Evolutionary conservation across 2,797 vertebrate species (phyloP).

Genomic region (Esox masquinongy): DNA sequence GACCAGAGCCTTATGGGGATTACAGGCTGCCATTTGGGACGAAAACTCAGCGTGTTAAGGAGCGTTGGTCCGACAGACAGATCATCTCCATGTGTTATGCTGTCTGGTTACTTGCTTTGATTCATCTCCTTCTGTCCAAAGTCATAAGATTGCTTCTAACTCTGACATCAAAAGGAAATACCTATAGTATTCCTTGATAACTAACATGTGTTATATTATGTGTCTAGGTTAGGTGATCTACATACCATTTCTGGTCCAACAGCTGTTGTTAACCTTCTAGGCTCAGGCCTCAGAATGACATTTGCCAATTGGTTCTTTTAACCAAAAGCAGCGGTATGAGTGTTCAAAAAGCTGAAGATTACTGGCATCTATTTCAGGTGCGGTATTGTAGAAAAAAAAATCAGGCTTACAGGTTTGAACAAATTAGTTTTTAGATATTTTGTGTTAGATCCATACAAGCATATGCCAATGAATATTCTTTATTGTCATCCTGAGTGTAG

Average conservation of each 20-base stretch:
- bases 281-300: slow-evolving; percentile 10
- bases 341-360: neutral
- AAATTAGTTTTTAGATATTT: slow-evolving; percentile 59
- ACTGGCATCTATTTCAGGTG: slow-evolving; percentile 12
- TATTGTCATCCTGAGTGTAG: slow-evolving; percentile 51
- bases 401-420: slow-evolving; percentile 46
- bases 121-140: slow-evolving; percentile 58
- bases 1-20: neutral
- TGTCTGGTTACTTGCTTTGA: slow-evolving; percentile 70
- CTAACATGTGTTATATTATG: neutral
- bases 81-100: slow-evolving; percentile 55
- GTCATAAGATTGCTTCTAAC: slow-evolving; percentile 41
- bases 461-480: slow-evolving; percentile 65
- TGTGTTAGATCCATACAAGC: slow-evolving; percentile 52
- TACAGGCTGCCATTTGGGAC: neutral
- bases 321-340: slow-evolving; percentile 1
- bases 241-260: neutral
- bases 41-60: slow-evolving; percentile 3
- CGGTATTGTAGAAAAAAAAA: slow-evolving; percentile 22
- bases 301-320: slow-evolving; percentile 35
- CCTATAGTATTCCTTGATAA: neutral
- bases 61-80: slow-evolving; percentile 39
- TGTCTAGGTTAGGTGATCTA: neutral
- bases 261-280: slow-evolving; percentile 6
- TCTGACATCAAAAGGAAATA: slow-evolving; percentile 49